Conservation (phyloP, 1,140 invertebrate genomes). For the Eumaeus atala region DNA sequence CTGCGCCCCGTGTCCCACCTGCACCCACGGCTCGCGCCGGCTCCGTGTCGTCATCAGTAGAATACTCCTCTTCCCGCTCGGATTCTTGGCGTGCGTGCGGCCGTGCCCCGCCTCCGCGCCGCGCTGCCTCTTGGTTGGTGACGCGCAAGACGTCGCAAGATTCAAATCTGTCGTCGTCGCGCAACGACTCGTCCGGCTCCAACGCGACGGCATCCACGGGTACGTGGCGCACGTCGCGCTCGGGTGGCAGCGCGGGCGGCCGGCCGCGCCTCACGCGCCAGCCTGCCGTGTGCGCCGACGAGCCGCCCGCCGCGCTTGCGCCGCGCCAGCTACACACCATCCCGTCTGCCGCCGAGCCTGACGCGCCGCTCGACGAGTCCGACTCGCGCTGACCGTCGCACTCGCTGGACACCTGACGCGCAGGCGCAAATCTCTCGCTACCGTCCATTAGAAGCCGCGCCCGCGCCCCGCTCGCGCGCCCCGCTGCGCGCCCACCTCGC, state of each 20-base stretch:
- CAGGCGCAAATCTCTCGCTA: constrained; percentile 21
- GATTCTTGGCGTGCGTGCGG: constrained; percentile 88
- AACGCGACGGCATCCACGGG: constrained; percentile 89
- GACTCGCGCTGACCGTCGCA: constrained; percentile 35
- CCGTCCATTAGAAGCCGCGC: constrained; percentile 34
- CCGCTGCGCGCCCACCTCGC: neutral
- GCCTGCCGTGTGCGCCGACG: constrained; percentile 82
- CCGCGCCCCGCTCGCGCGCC: constrained; percentile 8
- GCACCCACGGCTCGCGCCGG: constrained; percentile 84
- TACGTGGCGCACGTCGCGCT: constrained; percentile 87
- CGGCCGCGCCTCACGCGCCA: constrained; percentile 77
- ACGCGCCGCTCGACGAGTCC: constrained; percentile 81
- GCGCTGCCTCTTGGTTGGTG: constrained; percentile 89
- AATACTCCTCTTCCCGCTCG: constrained; percentile 87
- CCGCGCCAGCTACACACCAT: constrained; percentile 82
- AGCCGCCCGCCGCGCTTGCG: constrained; percentile 79
- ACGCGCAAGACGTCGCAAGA: constrained; percentile 92
- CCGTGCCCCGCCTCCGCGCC: constrained; percentile 83
- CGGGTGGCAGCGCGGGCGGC: constrained; percentile 76
- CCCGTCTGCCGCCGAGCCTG: constrained; percentile 87
- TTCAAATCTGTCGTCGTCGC: constrained; percentile 88
- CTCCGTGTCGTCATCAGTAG: constrained; percentile 90
- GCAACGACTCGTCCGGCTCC: constrained; percentile 92
- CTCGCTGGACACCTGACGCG: constrained; percentile 1
- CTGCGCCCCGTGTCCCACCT: constrained; percentile 60